These are phyloP conservation scores for Apostichopus californicus DNA, from an alignment of 35 echinoderm and acorn worm species.

Conservation along the genomic window DNA sequence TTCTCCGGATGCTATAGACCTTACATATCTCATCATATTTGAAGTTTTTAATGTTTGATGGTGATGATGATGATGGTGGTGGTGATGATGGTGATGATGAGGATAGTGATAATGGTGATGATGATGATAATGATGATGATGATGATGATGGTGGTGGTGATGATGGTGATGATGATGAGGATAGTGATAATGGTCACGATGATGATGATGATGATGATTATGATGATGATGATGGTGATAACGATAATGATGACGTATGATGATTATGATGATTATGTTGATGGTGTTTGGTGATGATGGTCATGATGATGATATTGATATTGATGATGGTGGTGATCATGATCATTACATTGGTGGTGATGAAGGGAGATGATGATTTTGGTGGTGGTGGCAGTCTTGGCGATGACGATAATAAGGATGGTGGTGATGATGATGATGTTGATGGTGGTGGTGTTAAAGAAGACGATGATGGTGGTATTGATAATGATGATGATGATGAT, in stretches of 20 bases:
- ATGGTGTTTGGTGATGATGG: background rate
- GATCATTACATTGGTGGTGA: background rate
- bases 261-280: background rate
- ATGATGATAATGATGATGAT: background rate
- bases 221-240: background rate
- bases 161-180: background rate
- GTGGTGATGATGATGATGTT: conserved; percentile 8
- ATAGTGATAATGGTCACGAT: too few relatives aligned
- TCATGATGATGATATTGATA: conserved; percentile 3
- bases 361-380: background rate
- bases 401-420: background rate
- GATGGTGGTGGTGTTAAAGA: background rate
- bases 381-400: background rate
- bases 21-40: too few relatives aligned
- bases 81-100: background rate
- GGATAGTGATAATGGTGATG: background rate
- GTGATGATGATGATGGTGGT: background rate
- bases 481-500: conserved; percentile 1
- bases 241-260: background rate
- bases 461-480: background rate
- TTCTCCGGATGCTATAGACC: too few relatives aligned
- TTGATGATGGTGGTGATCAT: background rate
- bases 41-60: too few relatives aligned
- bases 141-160: background rate
- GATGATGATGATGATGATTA: background rate